Evolutionary conservation across 2,797 vertebrate species (phyloP), one percentile per base, ranked within the genome.

Genomic region (Heterohyrax brucei): DNA sequence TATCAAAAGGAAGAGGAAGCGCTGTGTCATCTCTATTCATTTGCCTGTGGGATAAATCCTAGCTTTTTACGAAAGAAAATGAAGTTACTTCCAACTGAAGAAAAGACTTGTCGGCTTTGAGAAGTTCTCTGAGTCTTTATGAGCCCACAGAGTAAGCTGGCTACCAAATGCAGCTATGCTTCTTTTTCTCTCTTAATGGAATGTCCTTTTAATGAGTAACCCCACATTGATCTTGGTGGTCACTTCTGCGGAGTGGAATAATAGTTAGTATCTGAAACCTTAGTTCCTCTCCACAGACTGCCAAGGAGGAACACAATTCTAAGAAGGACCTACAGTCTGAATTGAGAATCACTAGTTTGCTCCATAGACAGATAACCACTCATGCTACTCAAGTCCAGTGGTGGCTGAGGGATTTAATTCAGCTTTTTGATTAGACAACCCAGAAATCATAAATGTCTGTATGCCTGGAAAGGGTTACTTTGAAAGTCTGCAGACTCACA

Each of bases 31-130:
- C 75, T 86, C 77, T 76, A 26, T 62, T 94, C 77, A 66, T 73
- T 73, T 79, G 56, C 59, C 59, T 26, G 61, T 39, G 19, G 14
- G 44, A 85, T 28, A 48, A 73, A 64, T 7, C 66, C 79, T 66
- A 59, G 62, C 33, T 61, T 78, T 78, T 84, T 95, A 50, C 76
- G 81, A 89, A 83, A 72, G 39, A 28, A 70, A 83, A 87, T 87
- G 53, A 93, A 91, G 76, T 70, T 66, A 39, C 87, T 89, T 91
- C 22, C 16, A 28, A 56, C 33, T 72, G 46, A 30, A 62, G 73
- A 72, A 62, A 70, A 59, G 2, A 53, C 87, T 79, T 46, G 19
- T 85, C 81, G 59, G 68, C 62, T 82, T 91, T 53, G 14, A 64
- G 82, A 76, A 84, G 44, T 75, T 93, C 56, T 94, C 56, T 22